A percentile compares a stretch with the other conserved stretches of the same genome.
These are phyloP conservation scores for Ptilonorhynchus violaceus DNA, from an alignment of 2,113 vertebrate species.

Conservation along the genomic window DNA sequence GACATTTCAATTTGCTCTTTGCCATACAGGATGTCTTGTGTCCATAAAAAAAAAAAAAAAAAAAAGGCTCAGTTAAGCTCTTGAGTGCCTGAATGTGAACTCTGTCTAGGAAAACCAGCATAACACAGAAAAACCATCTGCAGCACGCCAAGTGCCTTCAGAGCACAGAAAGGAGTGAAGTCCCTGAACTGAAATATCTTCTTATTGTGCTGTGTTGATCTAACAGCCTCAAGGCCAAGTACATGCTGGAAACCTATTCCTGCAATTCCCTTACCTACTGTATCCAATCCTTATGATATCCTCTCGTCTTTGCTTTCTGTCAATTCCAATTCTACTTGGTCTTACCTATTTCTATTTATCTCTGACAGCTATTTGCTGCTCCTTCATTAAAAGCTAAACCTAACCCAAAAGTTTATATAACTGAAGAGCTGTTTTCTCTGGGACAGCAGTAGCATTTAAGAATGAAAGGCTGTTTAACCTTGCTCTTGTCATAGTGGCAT, in stretches of 20 bases:
- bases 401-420: neutral
- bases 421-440: neutral
- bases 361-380: neutral
- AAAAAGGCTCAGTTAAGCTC: neutral
- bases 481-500: neutral
- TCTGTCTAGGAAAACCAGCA: neutral
- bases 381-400: neutral
- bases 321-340: neutral
- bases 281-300: neutral
- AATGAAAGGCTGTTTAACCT: neutral
- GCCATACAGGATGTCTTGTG: neutral
- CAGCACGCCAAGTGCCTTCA: neutral
- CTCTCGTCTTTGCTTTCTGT: neutral
- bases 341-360: neutral
- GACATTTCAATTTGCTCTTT: neutral
- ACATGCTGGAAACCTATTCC: neutral
- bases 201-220: neutral
- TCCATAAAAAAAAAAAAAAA: neutral
- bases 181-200: neutral
- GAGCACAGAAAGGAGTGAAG: neutral
- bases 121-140: neutral
- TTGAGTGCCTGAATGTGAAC: neutral
- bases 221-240: neutral
- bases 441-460: neutral
- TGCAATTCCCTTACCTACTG: neutral